Evolutionary conservation across 2,888 invertebrate genomes (phyloP), one percentile per base, ranked within the genome.

Genomic region (Pachymerium ferrugineum): DNA sequence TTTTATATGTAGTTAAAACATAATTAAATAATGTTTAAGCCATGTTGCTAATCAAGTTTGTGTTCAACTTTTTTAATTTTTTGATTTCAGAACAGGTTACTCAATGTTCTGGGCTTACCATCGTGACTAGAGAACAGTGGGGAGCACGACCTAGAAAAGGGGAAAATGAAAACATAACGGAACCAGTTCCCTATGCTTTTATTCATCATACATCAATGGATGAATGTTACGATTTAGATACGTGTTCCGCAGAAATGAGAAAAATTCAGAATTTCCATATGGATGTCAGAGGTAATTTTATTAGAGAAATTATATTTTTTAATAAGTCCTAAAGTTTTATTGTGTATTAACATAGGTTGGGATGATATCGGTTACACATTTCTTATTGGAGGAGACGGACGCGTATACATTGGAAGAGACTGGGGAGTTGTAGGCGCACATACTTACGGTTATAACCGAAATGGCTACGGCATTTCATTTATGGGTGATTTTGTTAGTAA

Each of bases 361-460:
- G 77, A 76, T 67, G 78, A 78, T 47, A 78, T 78, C 72, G 78
- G 78, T 3, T 80, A 80, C 70, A 81, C 79, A 73, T 82, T 80
- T 71, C 75, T 81, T 16, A 77, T 82, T 30, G 81, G 81, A 0
- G 80, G 80, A 29, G 81, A 81, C 74, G 81, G 81, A 0, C 71
- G 76, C 10, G 80, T 80, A 8, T 81, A 80, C 74, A 78, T 79
- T 35, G 81, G 79, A 0, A 77, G 81, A 22, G 80, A 79, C 14
- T 82, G 82, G 82, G 82, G 79, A 42, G 70, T 77, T 22, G 79
- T 80, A 1, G 82, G 82, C 0, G 80, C 80, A 8, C 82, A 82
- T 73, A 81, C 81, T 1, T 76, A 76, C 22, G 76, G 77, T 12
- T 81, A 79, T 79, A 81, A 81, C 72, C 69, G 75, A 47, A 76